A percentile compares a stretch with the other conserved stretches of the same genome.
These are phyloP conservation scores for Arrhamphus sclerolepis DNA, from an alignment of 2,797 vertebrate species.

Conservation along the genomic window DNA sequence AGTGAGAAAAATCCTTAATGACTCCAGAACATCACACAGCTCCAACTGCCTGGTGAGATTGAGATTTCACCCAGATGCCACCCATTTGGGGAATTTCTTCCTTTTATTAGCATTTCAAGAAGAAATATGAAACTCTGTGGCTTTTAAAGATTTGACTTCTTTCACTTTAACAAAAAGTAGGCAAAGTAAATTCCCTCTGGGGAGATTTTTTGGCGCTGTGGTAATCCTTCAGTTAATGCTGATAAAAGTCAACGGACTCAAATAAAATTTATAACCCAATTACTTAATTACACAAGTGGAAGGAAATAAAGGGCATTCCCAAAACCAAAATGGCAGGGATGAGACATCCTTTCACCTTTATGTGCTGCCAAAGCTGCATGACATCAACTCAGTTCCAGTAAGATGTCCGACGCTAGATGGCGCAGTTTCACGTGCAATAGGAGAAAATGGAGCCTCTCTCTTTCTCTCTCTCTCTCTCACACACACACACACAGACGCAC, in stretches of 20 bases:
- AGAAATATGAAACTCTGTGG: too few species aligned
- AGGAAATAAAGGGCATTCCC: constrained; percentile 33
- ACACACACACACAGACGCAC: constrained; percentile 38
- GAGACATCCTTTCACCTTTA: constrained; percentile 44
- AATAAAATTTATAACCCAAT: constrained; percentile 21
- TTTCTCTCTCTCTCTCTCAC: too few species aligned
- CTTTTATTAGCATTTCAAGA: too few species aligned
- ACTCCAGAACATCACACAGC: not conserved
- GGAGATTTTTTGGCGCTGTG: not conserved
- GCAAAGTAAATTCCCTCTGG: constrained; percentile 4
- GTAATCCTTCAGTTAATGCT: not conserved
- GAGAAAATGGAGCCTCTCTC: not conserved
- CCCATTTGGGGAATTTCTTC: too few species aligned
- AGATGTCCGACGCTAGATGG: constrained; percentile 74
- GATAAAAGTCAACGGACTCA: constrained; percentile 1
- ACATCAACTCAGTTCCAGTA: not conserved
- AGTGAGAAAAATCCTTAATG: not conserved
- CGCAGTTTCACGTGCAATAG: constrained; percentile 74
- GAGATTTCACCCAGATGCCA: not conserved
- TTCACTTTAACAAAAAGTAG: constrained; percentile 11
- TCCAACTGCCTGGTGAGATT: not conserved
- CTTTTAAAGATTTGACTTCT: constrained; percentile 7
- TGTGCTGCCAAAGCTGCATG: constrained; percentile 8
- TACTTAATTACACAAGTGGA: constrained; percentile 38
- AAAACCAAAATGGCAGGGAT: constrained; percentile 35